Base-by-base conservation (phyloP, 2,797 vertebrate species). In the Erethizon dorsatum region DNA sequence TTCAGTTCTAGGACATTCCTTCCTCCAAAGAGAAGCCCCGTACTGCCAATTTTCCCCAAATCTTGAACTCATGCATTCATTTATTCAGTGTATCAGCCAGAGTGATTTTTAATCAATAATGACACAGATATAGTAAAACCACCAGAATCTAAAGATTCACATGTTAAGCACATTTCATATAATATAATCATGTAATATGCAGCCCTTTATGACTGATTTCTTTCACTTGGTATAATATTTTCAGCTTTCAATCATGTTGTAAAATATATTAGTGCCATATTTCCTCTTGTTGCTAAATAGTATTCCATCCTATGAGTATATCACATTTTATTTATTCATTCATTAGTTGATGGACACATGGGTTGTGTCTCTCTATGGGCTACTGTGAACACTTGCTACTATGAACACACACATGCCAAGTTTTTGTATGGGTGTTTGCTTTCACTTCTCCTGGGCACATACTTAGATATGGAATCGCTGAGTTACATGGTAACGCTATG, bases 271-370 rank as follows among this genome's bases (percentile, higher is more conserved):
- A 77, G 31, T 41, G 52, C 56, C 71, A 1, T 7, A 80, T 56
- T 69, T 91, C 65, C 54, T 78, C 65, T 50, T 65, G 65, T 56
- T 93, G 75, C 52, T 73, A 92, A 92, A 87, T 67, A 67, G 69
- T 50, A 88, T 33, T 31, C 13, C 14, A 59, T 4, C 69, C 9
- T n/a, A 63, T 50, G 67, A 71, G 63, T 63, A 33, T 45, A 31
- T 2, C 8, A 73, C 4, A 6, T 57, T 93, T 63, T n/a, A 83
- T n/a, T 61, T 57, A 69, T 33, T 18, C 24, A 71, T 14, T 57
- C 63, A 61, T 20, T 47, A 84, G 41, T 28, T 69, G 22, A 75
- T 47, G 41, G 20, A 61, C 15, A 83, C 31, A 37, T 13, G 1
- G 6, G 54, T 13, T 86, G 59, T 80, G 86, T 84, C 59, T 33